phyloP scores from a whole-genome alignment of 2,888 invertebrate species.

The Cepaea hortensis region DNA sequence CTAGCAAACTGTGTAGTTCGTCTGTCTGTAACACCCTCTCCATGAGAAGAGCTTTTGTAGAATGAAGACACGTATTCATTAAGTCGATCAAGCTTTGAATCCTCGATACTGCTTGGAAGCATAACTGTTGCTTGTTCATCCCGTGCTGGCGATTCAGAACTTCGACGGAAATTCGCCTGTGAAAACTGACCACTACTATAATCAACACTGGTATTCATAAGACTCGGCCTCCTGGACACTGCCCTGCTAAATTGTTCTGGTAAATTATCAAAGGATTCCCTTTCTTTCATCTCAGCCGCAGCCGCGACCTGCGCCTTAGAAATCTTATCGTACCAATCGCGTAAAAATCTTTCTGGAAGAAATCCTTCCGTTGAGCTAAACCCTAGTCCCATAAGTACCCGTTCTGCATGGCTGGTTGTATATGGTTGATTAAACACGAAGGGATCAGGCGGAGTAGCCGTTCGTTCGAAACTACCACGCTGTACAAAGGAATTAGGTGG shows the following conservation, averaged over 20 bases:
- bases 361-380: conserved; percentile 63
- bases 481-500: background rate
- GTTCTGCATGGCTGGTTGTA: conserved; percentile 56
- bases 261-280: background rate
- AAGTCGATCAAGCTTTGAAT: conserved; percentile 43
- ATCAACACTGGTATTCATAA: background rate
- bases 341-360: conserved; percentile 70
- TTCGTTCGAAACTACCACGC: conserved; percentile 40
- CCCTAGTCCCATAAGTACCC: conserved; percentile 66
- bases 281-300: background rate
- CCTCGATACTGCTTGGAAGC: conserved; percentile 14
- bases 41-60: conserved; percentile 26
- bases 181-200: background rate
- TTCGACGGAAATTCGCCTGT: background rate
- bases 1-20: conserved; percentile 58
- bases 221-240: background rate
- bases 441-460: conserved; percentile 26
- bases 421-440: conserved; percentile 44
- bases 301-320: conserved; percentile 49
- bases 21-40: conserved; percentile 10
- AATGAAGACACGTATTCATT: conserved; percentile 50
- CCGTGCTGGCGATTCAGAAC: background rate
- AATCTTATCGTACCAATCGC: conserved; percentile 69
- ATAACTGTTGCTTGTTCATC: conserved; percentile 26
- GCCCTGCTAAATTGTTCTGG: too few relatives aligned